Percentiles rank a stretch among this genome's conserved stretches.
Conservation (phyloP, 1,140 invertebrate genomes). For the Diorhabda elongata region DNA sequence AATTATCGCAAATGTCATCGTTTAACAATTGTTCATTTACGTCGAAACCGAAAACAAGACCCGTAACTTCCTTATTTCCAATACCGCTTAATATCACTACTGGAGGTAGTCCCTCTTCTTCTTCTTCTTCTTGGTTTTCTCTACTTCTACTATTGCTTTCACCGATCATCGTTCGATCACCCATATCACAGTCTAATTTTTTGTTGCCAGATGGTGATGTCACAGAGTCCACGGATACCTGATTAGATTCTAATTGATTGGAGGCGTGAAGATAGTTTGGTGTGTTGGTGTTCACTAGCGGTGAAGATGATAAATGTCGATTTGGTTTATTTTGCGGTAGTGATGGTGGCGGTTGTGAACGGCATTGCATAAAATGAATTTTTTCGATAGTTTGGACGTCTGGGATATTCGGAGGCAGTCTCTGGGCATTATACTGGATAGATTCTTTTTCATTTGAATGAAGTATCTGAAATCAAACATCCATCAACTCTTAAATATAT, state of each 20-base stretch:
- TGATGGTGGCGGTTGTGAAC: conserved; percentile 13
- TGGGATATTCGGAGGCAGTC: conserved; percentile 39
- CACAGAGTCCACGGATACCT: background rate
- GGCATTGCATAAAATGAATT: conserved; percentile 37
- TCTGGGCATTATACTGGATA: conserved; percentile 26
- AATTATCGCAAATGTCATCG: conserved; percentile 32
- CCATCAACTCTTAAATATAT: too few species aligned
- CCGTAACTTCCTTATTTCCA: conserved; percentile 48
- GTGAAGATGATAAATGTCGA: conserved; percentile 2
- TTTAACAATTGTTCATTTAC: conserved; percentile 61
- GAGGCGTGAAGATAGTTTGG: background rate
- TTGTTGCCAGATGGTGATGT: conserved; percentile 5
- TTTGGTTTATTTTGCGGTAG: conserved; percentile 4
- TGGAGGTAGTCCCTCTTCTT: conserved; percentile 46
- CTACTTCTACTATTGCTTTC: conserved; percentile 17
- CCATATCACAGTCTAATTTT: background rate
- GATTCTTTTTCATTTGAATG: conserved; percentile 29
- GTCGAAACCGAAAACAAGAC: conserved; percentile 64
- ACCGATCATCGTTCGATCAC: conserved; percentile 5
- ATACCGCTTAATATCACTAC: conserved; percentile 60
- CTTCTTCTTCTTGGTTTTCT: conserved; percentile 13
- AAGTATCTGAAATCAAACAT: conserved; percentile 27
- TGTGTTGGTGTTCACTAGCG: conserved; percentile 3
- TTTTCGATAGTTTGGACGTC: conserved; percentile 45
- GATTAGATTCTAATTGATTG: background rate